These are phyloP conservation scores for Thamnaconus septentrionalis DNA, from an alignment of 2,113 vertebrate genomes.

Conservation along the genomic window DNA sequence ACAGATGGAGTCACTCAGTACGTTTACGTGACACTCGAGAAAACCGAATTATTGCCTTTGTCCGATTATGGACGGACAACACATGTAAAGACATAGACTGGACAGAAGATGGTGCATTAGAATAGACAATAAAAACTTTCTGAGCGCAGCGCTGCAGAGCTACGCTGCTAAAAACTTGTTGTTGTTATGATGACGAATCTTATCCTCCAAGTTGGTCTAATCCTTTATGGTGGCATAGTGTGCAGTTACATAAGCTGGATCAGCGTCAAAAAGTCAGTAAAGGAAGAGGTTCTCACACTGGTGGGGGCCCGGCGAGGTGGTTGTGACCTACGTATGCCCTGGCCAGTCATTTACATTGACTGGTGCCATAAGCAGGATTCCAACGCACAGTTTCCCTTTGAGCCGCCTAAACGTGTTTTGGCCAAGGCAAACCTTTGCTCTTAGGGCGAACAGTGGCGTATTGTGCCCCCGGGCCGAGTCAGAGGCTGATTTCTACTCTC, in stretches of 20 bases:
- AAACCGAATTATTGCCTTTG: too few species aligned
- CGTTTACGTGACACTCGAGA: too few species aligned
- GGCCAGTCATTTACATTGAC: conserved; percentile 13
- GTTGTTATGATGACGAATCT: conserved; percentile 52
- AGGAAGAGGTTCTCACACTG: conserved; percentile 57
- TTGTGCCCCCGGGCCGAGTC: conserved; percentile 44
- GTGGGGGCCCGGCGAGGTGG: conserved; percentile 28
- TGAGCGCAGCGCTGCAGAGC: neutral
- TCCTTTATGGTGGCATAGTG: conserved; percentile 68
- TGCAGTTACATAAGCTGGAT: conserved; percentile 68
- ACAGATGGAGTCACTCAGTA: conserved; percentile 3
- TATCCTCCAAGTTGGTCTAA: conserved; percentile 59
- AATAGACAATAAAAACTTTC: too few species aligned
- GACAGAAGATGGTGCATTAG: too few species aligned
- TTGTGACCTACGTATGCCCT: neutral
- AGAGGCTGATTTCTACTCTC: conserved; percentile 61
- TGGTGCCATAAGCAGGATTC: conserved; percentile 44
- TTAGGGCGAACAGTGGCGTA: conserved; percentile 51
- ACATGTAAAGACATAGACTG: too few species aligned
- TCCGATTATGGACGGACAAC: too few species aligned
- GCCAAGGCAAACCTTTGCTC: conserved; percentile 20
- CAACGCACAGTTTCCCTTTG: conserved; percentile 21
- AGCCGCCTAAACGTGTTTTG: conserved; percentile 33
- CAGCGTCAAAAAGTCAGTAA: conserved; percentile 47
- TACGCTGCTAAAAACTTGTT: conserved; percentile 11